Evolutionary conservation across 2,113 vertebrate species (phyloP), one percentile per base, ranked within the genome.

Genomic region (Triplophysa tibetana): DNA sequence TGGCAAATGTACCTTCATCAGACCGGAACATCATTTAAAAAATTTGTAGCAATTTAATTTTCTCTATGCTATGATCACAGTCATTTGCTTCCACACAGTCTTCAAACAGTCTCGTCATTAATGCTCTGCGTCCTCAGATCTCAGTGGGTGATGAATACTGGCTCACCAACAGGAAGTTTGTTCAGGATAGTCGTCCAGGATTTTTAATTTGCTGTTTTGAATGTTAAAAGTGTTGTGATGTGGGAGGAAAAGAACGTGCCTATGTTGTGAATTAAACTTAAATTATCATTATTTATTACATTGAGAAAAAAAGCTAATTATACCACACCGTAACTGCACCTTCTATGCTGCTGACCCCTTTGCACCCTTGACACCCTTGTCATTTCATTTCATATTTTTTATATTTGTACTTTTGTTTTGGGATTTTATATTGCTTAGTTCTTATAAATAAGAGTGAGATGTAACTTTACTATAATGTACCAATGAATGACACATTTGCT

Each of bases 131-230:
- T 23, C 4, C 29, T 10, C 26, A 41, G 38, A 75, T 58, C 79
- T 81, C 61, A n/a, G 21, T 16, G 41, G 13, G 26, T 70, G 54
- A 81, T 62, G 62, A 63, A 63, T 38, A 43, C 45, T 45, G 45
- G 70, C 50, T 33, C 58, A 60, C 38, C 11, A 7, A 45, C 41
- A 60, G n/a, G 70, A 29, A 38, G 38, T 72, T 52, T 9, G 29
- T 60, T 58, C 13, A 16, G 54, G 29, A 43, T 41, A 41, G 41
- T 73, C 29, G n/a, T 74, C 74, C 68, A 72, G 60, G 72, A 70
- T 80, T 83, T 76, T 80, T 83, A 80, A 83, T 83, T 33, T 48
- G 58, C 29, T 41, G 70, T 64, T 61, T 29, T 70, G 54, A 73
- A 73, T 60, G 72, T 81, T 61, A 78, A 75, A 82, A 75, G 58